phyloP scores from a whole-genome alignment of 2,888 invertebrate species.

The Papilio elwesi region DNA sequence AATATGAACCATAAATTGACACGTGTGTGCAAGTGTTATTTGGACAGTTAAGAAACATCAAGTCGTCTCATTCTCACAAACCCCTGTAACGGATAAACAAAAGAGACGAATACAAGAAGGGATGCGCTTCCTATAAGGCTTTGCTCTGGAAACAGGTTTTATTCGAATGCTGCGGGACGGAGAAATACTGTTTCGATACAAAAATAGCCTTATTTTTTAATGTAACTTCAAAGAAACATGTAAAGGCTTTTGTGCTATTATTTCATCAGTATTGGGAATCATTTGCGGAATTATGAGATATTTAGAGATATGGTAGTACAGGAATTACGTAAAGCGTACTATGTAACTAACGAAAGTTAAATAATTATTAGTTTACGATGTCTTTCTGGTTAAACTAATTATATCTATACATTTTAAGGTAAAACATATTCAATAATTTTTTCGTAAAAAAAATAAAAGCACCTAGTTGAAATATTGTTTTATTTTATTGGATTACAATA shows the following conservation, averaged over 20 bases:
- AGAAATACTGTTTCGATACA: constrained; percentile 33
- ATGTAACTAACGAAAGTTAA: not conserved
- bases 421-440: not conserved
- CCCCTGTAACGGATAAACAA: constrained; percentile 52
- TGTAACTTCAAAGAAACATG: not conserved
- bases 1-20: constrained; percentile 18
- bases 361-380: not conserved
- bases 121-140: constrained; percentile 74
- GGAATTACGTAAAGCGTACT: not conserved
- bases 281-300: not conserved
- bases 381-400: too few species aligned
- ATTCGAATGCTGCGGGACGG: constrained; percentile 77
- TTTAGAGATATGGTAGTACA: not conserved
- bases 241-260: not conserved
- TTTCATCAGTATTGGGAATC: not conserved
- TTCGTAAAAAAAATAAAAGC: too few species aligned
- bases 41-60: constrained; percentile 35
- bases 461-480: too few species aligned
- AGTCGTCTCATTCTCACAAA: constrained; percentile 58
- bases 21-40: not conserved
- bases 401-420: not conserved
- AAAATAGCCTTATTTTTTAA: constrained; percentile 13
- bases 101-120: constrained; percentile 71
- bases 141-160: constrained; percentile 75
- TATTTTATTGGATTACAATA: too few species aligned